phyloP scores from a whole-genome alignment of 2,113 vertebrate species.

The Acinonyx jubatus region DNA sequence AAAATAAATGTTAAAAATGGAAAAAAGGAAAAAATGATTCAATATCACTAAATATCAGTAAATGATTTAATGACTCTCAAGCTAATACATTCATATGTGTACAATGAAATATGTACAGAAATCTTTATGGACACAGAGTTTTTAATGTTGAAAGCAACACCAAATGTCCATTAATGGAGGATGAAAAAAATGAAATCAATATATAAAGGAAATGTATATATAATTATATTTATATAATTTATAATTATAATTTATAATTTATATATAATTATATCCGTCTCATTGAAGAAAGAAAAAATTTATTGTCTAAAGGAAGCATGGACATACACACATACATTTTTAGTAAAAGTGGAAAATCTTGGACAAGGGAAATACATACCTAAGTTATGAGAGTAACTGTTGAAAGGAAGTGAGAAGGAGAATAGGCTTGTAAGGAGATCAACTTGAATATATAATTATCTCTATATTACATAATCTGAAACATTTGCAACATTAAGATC shows the following conservation, averaged over 20 bases:
- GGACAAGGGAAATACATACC: neutral
- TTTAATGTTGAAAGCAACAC: neutral
- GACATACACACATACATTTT: neutral
- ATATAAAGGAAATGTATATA: neutral
- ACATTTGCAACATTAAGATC: neutral
- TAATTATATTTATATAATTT: neutral
- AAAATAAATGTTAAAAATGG: too few relatives aligned
- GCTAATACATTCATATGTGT: neutral
- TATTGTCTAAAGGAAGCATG: neutral
- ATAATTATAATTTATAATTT: neutral
- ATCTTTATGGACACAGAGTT: neutral
- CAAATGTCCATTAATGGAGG: neutral
- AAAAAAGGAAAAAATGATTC: neutral
- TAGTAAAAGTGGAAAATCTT: neutral
- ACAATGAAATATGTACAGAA: neutral
- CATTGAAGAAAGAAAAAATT: neutral
- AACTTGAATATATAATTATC: neutral
- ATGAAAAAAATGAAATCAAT: neutral
- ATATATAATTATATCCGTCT: neutral
- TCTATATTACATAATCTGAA: neutral
- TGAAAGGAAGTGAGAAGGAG: neutral
- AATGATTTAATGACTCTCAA: neutral
- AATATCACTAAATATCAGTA: neutral
- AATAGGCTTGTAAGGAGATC: neutral
- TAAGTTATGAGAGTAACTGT: neutral